These are phyloP conservation scores for Bactericera cockerelli DNA, from an alignment of 1,140 invertebrate species.

Conservation along the genomic window DNA sequence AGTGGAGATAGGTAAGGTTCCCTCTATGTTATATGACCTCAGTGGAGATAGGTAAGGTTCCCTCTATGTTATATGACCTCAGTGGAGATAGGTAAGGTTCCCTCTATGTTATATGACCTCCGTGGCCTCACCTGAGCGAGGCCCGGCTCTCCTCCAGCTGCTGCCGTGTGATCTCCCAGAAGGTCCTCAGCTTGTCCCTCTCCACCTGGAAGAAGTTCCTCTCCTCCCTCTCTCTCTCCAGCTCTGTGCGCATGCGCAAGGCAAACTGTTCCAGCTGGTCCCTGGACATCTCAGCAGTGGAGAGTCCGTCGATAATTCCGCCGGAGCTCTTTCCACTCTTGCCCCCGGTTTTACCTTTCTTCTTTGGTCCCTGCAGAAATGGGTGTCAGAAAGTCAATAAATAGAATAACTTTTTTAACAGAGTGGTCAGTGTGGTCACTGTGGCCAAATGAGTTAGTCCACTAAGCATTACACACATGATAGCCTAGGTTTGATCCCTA, in stretches of 20 bases:
- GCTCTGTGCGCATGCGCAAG: constrained; percentile 70
- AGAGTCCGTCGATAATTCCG: constrained; percentile 71
- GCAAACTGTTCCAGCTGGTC: constrained; percentile 85
- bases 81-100: no score
- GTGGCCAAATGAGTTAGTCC: no score
- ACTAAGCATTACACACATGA: no score
- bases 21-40: no score
- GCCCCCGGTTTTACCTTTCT: constrained; percentile 25
- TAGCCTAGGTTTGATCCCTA: no score
- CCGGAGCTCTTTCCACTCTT: constrained; percentile 29
- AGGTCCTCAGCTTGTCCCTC: constrained; percentile 80
- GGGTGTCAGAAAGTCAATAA: no score
- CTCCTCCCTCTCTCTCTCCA: constrained; percentile 86
- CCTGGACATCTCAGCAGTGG: constrained; percentile 80
- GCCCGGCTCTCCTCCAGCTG: constrained; percentile 68
- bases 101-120: no score
- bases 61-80: no score
- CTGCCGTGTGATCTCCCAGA: constrained; percentile 81
- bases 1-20: no score
- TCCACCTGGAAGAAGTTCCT: constrained; percentile 91
- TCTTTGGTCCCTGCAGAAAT: constrained; percentile 19
- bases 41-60: no score
- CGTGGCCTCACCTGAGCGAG: constrained; percentile 41
- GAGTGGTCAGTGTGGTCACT: no score
- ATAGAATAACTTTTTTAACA: no score